phyloP scores from a whole-genome alignment of 1,140 invertebrate species.

The Macrostomum lignano region DNA sequence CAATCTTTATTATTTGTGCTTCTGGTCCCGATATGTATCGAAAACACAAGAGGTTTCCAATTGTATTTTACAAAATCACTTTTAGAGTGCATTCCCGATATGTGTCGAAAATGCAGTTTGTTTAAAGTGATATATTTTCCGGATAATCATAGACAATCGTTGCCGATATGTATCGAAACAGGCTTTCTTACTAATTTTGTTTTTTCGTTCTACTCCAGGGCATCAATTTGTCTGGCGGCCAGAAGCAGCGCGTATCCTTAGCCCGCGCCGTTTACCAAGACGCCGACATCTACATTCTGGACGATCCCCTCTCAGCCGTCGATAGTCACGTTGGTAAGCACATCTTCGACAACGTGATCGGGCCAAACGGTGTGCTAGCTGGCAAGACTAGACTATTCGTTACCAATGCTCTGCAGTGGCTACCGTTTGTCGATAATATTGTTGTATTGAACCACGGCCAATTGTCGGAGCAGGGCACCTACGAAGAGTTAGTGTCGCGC shows the following conservation, averaged over 20 bases:
- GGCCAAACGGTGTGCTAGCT: conserved; percentile 35
- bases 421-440: conserved; percentile 21
- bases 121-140: too few species aligned
- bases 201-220: conserved; percentile 26
- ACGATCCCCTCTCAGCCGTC: conserved; percentile 79
- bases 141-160: too few species aligned
- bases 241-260: conserved; percentile 79
- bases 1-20: too few species aligned
- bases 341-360: conserved; percentile 57
- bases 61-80: too few species aligned
- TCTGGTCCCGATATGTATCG: too few species aligned
- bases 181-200: too few species aligned
- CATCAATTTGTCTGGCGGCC: conserved; percentile 81
- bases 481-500: conserved; percentile 16
- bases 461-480: conserved; percentile 21
- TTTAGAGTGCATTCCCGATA: too few species aligned
- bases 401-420: conserved; percentile 17
- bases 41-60: too few species aligned
- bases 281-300: conserved; percentile 60
- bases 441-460: conserved; percentile 20
- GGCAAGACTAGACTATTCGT: conserved; percentile 23
- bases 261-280: conserved; percentile 69
- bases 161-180: too few species aligned
- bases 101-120: too few species aligned
- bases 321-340: conserved; percentile 78